phyloP scores from a whole-genome alignment of 1,140 invertebrate species.

The Heliconius nattereri region DNA sequence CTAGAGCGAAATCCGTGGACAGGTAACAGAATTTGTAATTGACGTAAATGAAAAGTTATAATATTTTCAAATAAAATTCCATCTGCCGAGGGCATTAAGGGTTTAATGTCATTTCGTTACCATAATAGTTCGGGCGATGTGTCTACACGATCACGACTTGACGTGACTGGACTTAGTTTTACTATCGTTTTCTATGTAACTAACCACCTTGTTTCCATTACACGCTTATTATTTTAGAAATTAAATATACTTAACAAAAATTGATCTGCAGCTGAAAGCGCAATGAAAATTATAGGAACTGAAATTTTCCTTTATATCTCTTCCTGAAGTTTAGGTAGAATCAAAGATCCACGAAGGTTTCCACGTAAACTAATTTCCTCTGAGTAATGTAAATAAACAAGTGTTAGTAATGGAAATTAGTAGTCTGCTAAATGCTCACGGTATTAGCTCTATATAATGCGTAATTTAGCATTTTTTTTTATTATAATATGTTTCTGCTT shows the following conservation, averaged over 20 bases:
- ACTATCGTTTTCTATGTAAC: constrained; percentile 29
- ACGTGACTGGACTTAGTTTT: constrained; percentile 54
- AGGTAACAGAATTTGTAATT: background rate
- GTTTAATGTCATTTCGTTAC: constrained; percentile 27
- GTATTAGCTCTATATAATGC: background rate
- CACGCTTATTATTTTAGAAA: background rate
- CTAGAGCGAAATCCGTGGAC: background rate
- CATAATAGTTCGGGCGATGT: constrained; percentile 32
- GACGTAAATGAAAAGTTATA: background rate
- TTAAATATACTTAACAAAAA: background rate
- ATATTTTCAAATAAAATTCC: background rate
- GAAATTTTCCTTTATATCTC: background rate
- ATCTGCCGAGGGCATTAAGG: background rate
- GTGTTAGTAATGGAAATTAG: background rate
- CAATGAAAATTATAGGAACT: background rate
- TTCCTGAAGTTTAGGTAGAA: background rate
- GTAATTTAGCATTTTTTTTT: background rate
- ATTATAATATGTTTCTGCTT: background rate
- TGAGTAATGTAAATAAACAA: background rate
- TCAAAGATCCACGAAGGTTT: background rate
- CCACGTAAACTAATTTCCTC: background rate
- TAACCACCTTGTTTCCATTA: constrained; percentile 23
- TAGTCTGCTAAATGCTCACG: background rate
- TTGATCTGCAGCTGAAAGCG: background rate
- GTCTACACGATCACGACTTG: constrained; percentile 49